Percentiles rank a stretch among this genome's conserved stretches.
Evolutionary conservation across 2,888 invertebrate genomes (phyloP).

Genomic region (Electrophaes corylata): DNA sequence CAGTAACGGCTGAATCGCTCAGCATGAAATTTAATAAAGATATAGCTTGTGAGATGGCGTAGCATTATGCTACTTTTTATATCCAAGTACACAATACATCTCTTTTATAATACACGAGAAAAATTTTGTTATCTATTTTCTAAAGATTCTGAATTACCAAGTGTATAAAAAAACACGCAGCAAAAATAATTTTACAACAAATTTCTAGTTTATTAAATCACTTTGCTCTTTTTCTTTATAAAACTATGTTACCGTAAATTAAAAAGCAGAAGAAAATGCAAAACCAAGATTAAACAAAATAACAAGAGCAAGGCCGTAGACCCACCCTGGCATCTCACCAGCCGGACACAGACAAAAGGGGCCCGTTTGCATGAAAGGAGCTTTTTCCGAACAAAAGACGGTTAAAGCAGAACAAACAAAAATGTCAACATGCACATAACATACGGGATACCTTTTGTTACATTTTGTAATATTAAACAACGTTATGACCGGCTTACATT

Average conservation of each 20-base stretch:
- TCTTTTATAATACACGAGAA: no score
- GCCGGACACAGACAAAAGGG: conserved; percentile 48
- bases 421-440: conserved; percentile 67
- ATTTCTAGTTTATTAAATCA: neutral
- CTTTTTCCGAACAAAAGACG: conserved; percentile 68
- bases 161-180: neutral
- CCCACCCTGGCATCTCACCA: conserved; percentile 23
- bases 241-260: neutral
- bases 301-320: conserved; percentile 14
- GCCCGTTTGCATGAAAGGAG: conserved; percentile 60
- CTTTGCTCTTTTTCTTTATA: neutral
- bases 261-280: neutral
- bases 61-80: no score
- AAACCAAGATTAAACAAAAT: conserved; percentile 16
- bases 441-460: conserved; percentile 46
- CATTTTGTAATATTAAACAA: conserved; percentile 39
- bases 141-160: no score
- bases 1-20: no score
- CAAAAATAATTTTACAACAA: neutral
- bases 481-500: no score
- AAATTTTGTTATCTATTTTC: no score
- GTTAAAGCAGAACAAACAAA: conserved; percentile 67
- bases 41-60: no score
- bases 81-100: no score
- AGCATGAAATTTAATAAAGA: no score